Base-by-base conservation (phyloP, 2,797 vertebrate species). In the Leptatherina wallacei region DNA sequence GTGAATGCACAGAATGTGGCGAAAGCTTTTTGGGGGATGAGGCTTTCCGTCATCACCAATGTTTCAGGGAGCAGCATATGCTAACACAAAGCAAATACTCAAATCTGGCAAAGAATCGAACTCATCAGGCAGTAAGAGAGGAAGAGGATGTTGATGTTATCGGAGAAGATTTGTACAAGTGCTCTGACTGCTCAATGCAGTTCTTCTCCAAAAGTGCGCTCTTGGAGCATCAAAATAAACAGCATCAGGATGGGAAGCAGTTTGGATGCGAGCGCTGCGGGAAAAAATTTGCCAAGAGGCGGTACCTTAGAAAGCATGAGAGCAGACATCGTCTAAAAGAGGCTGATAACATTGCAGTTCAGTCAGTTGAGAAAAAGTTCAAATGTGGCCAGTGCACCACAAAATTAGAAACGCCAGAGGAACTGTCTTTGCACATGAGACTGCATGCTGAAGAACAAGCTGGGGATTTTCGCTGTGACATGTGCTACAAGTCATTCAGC, bases 401-500 rank as follows among this genome's bases (percentile, higher is more conserved):
- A 8, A 38, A 22, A 10, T 92, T 91, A 27, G 62, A 18, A 5
- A 83, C 92, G 0, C 18, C 72, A 5, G 65, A 89, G 49, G 92
- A 92, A 6, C 80, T 94, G 33, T 84, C 87, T 59, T 65, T 71
- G 40, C 94, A 95, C 73, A 86, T 91, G 85, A 90, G 85, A 78
- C 64, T 85, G 58, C 94, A 95, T 16, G 82, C 80, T 40, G 85
- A 92, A 83, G 78, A 84, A 49, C 75, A 87, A 24, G 81, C 69
- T 3, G 91, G 91, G 22, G 71, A 86, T 4, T 86, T 84, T 72
- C 93, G 94, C 18, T 96, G 95, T 65, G 94, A 95, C 69, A 95
- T 96, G 95, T 96, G 95, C 79, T 95, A 94, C 72, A 94, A 91
- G 82, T 94, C 95, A 29, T 96, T 95, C 42, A 73, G 64, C 51